These are phyloP conservation scores for Brachypteracias leptosomus DNA, from an alignment of 2,113 vertebrate genomes.

Conservation along the genomic window DNA sequence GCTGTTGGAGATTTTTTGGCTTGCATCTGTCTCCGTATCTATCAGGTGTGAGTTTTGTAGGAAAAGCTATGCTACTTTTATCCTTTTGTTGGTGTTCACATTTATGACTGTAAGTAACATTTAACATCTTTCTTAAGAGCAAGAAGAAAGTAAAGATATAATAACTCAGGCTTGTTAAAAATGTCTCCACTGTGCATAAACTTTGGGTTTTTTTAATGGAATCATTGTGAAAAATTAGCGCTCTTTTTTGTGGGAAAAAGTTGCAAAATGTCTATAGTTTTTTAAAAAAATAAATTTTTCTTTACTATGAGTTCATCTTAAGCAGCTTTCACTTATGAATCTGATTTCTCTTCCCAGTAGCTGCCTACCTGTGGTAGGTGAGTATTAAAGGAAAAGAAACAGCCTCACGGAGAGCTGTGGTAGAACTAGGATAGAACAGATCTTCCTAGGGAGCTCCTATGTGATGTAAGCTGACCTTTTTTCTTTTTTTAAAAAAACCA, in stretches of 20 bases:
- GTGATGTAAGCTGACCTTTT: background rate
- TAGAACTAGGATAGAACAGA: background rate
- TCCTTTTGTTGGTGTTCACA: background rate
- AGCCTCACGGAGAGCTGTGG: background rate
- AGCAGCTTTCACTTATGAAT: background rate
- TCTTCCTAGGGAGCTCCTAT: background rate
- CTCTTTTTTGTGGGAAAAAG: background rate
- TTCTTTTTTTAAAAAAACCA: no score
- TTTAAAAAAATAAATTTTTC: background rate
- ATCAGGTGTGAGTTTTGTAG: background rate
- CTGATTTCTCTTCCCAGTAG: background rate
- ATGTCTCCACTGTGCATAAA: background rate
- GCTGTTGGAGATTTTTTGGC: background rate
- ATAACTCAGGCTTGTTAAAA: background rate
- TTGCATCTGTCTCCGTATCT: background rate
- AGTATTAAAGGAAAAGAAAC: background rate
- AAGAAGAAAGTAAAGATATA: background rate
- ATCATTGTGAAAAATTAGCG: background rate
- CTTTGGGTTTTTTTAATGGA: background rate
- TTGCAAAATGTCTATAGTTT: background rate
- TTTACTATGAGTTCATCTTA: background rate
- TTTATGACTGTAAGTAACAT: background rate
- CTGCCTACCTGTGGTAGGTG: background rate
- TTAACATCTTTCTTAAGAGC: background rate
- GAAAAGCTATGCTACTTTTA: background rate